phyloP scores from a whole-genome alignment of 2,113 vertebrate species.

The Tachycineta bicolor region DNA sequence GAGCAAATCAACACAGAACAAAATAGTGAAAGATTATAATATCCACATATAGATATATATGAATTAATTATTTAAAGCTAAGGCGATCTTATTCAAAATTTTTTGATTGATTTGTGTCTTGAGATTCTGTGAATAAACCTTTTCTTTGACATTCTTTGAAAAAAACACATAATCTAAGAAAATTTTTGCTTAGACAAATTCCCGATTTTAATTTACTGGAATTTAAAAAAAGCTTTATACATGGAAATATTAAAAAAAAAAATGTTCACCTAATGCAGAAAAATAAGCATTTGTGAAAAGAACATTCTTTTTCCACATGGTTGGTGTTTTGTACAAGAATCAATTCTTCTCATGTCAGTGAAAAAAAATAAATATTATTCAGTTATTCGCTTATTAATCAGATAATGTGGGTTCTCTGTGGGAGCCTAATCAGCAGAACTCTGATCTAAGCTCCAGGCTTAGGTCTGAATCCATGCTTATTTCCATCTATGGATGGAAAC shows the following conservation, averaged over 20 bases:
- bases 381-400: neutral
- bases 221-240: neutral
- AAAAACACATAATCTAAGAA: neutral
- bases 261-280: neutral
- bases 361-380: neutral
- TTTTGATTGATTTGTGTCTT: neutral
- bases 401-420: neutral
- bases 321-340: neutral
- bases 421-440: neutral
- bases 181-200: neutral
- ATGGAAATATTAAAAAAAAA: neutral
- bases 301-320: neutral
- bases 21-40: neutral
- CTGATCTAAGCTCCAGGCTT: neutral
- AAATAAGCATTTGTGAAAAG: neutral
- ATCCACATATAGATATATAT: neutral
- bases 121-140: neutral
- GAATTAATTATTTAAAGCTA: neutral
- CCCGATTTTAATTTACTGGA: neutral
- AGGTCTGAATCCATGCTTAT: neutral
- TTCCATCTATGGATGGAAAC: neutral
- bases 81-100: rapidly evolving
- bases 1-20: neutral
- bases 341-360: neutral
- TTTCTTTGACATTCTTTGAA: neutral